Evolutionary conservation across 2,113 vertebrate species (phyloP).

Genomic region (Pteruthius melanotis): DNA sequence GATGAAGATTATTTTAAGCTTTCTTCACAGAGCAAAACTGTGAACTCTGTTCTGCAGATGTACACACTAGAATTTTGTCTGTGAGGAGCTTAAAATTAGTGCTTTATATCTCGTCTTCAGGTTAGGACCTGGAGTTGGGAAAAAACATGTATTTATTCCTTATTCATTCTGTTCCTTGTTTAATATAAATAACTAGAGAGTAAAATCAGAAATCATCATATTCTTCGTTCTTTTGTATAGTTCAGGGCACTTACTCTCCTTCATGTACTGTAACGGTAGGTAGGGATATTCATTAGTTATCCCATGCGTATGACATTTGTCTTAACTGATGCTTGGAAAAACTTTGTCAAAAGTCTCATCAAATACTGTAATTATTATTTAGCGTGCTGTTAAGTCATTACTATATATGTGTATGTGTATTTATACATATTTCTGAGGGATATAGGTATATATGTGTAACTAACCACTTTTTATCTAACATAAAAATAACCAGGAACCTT

Average conservation of each 20-base stretch:
- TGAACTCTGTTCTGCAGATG: not conserved
- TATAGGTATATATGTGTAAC: not conserved
- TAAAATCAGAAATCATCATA: not conserved
- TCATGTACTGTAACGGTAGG: not conserved
- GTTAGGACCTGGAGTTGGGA: not conserved
- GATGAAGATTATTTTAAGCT: not conserved
- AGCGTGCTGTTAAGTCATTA: not conserved
- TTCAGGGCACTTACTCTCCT: not conserved
- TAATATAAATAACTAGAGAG: not conserved
- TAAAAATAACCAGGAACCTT: slow-evolving; percentile 80
- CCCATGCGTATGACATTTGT: not conserved
- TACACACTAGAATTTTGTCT: not conserved
- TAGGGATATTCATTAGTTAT: not conserved
- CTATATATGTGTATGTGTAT: not conserved
- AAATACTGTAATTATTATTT: not conserved
- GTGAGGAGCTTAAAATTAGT: not conserved
- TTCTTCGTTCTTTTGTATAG: not conserved
- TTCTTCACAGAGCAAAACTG: not conserved
- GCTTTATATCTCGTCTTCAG: not conserved
- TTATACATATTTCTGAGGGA: not conserved
- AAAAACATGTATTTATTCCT: not conserved
- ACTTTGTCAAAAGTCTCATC: not conserved
- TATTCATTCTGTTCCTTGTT: not conserved
- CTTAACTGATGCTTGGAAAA: not conserved
- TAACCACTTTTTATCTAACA: not conserved